Base-by-base conservation (phyloP, 2,888 invertebrate species). In the Caenorhabditis sp. region DNA sequence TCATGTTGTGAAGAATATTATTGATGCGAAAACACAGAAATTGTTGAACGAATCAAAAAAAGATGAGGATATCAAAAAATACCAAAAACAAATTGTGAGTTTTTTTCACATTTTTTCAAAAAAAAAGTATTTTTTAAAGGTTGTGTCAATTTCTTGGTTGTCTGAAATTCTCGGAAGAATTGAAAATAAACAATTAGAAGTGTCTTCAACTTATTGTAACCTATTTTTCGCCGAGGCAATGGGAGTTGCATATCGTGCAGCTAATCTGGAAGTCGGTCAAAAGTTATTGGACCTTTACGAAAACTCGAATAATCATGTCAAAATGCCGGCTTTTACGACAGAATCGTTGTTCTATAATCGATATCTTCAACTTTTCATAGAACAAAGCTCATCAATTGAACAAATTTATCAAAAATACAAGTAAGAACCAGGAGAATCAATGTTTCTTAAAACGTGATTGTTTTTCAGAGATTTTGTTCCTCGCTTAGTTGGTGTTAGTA, bases 271-370 rank as follows among this genome's bases (percentile, higher is more conserved):
- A 5, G 36, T 85, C 10, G 81, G 80, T 1, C 76, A 83, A n/a
- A 64, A 78, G 14, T 60, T 85, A 23, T 64, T 80, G 2, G 58
- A 61, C 1, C 61, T 84, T 14, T 86, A 85, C 57, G 67, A 73
- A 52, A 67, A 68, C 2, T 43, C 53, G n/a, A 68, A 68, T 25
- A 86, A 86, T 56, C 12, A 63, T n/a, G 82, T 85, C 10, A 78
- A 83, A 52, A 63, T 84, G 76, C 74, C 82, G 3, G 75, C 77
- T 17, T 78, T 84, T 57, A 75, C 76, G 0, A 56, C 60, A 4
- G 82, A 84, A 61, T 63, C 67, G 12, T 63, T 43, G 74, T 84
- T 84, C 63, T 84, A 82, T 67, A 69, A 69, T 14, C 53, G 70
- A n/a, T 84, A 80, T 65, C 69, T 84, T 25, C 67, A 67, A 53